A percentile compares a stretch with the other conserved stretches of the same genome.
phyloP scores from a whole-genome alignment of 1,140 invertebrate species.

The Neodiprion pinetum region DNA sequence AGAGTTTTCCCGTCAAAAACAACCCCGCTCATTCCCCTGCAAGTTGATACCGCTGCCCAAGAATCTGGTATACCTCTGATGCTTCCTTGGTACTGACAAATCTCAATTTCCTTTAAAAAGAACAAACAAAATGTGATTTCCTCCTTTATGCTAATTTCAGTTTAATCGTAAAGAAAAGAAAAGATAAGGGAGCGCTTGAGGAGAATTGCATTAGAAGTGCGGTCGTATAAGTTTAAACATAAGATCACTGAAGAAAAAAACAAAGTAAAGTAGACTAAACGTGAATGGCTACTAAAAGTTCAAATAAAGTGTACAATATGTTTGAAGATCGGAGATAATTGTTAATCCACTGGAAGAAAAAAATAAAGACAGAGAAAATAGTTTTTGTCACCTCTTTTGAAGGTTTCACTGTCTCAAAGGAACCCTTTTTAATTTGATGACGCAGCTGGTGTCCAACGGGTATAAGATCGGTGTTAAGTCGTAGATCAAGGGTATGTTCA shows the following conservation, averaged over 20 bases:
- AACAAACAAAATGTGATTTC: neutral
- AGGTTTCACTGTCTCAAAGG: constrained; percentile 68
- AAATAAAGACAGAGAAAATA: neutral
- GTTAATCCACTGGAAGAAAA: neutral
- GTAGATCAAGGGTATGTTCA: constrained; percentile 74
- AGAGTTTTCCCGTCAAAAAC: constrained; percentile 80
- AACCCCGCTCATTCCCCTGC: constrained; percentile 80
- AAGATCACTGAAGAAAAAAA: too few relatives aligned
- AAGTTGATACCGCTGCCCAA: constrained; percentile 88
- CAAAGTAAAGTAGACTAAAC: too few relatives aligned
- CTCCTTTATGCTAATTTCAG: too few relatives aligned
- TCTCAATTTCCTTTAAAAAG: constrained; percentile 70
- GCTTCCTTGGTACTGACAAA: constrained; percentile 86
- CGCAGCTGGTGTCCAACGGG: constrained; percentile 76
- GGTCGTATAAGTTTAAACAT: too few relatives aligned
- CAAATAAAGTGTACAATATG: too few relatives aligned
- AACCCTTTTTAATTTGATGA: constrained; percentile 71
- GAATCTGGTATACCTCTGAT: constrained; percentile 75
- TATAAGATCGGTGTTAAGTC: constrained; percentile 79
- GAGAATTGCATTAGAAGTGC: too few relatives aligned
- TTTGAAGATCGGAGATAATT: neutral
- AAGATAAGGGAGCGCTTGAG: too few relatives aligned
- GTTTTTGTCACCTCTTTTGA: constrained; percentile 62
- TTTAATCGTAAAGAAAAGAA: too few relatives aligned
- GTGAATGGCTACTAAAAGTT: too few relatives aligned